Evolutionary conservation across 2,888 invertebrate species (phyloP), one percentile per base, ranked within the genome.

Genomic region (Ditylenchus weischeri): DNA sequence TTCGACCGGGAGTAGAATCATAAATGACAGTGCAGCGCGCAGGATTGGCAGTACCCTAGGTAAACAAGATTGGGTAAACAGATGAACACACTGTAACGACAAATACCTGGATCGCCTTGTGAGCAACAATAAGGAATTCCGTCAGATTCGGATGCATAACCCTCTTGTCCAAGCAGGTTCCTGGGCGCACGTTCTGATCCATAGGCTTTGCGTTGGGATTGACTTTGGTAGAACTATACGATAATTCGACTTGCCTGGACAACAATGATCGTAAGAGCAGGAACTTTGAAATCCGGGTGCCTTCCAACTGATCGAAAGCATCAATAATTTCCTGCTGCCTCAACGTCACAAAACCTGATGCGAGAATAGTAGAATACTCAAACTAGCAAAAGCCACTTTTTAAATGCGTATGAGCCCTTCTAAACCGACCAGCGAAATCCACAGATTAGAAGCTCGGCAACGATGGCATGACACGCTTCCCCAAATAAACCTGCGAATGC

Each of bases 1-100:
- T 19, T 5, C 60, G 57, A n/a, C 66, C 50, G 51, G 47, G 6
- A 49, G 18, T 5, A 66, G 62, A 57, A 49, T 70, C 66, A 50
- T 48, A 21, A 0, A 76, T 67, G 13, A 76, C 65, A 3, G 71
- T 72, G 50, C 73, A 72, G 19, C 71, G 62, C 8, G 71, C 66
- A 7, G 76, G 76, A 15, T 73, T 67, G 11, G 74, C 76, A 19
- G 76, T 76, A 13, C 76, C 76, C 75, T 76, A 48, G 36, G 57
- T 58, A 66, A 29, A n/a, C 21, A 59, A 35, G 0, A 21, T 23
- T 11, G 43, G 8, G 1, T 0, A 7, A 29, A 5, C 29, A 29
- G n/a, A 29, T 29, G 29, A 29, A 2, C 29, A 29, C 2, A 29
- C n/a, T n/a, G n/a, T n/a, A n/a, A n/a, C n/a, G n/a, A 29, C 29